Percentiles rank a stretch among this genome's conserved stretches.
These are phyloP conservation scores for Schizaphis graminum DNA, from an alignment of 2,888 invertebrate species.

Conservation along the genomic window DNA sequence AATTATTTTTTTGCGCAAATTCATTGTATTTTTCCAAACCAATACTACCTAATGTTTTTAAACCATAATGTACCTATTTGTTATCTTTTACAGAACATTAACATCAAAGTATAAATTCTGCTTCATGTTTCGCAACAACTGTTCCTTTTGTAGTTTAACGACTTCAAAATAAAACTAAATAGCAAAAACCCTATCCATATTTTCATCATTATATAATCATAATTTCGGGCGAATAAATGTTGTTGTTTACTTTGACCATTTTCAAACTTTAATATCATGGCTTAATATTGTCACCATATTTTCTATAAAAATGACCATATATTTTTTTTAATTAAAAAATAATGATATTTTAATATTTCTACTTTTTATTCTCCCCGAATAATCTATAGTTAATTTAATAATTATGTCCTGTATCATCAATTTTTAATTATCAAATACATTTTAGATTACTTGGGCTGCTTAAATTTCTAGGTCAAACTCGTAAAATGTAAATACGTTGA, in stretches of 20 bases:
- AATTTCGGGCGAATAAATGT: not conserved
- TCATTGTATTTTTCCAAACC: not conserved
- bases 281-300: not conserved
- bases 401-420: not conserved
- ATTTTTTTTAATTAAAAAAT: not conserved
- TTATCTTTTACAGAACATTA: slow-evolving; percentile 1
- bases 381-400: not conserved
- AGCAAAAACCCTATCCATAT: not conserved
- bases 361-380: not conserved
- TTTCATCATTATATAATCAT: not conserved
- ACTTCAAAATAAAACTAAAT: not conserved
- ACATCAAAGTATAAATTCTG: not conserved
- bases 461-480: not conserved
- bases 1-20: not conserved
- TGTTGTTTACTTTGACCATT: not conserved
- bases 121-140: not conserved
- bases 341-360: not conserved
- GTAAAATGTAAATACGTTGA: not conserved
- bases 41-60: not conserved
- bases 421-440: not conserved
- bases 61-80: not conserved
- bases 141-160: not conserved
- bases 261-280: not conserved
- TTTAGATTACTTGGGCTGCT: not conserved
- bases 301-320: not conserved